phyloP scores from a whole-genome alignment of 2,113 vertebrate species.

The Sturnira hondurensis region DNA sequence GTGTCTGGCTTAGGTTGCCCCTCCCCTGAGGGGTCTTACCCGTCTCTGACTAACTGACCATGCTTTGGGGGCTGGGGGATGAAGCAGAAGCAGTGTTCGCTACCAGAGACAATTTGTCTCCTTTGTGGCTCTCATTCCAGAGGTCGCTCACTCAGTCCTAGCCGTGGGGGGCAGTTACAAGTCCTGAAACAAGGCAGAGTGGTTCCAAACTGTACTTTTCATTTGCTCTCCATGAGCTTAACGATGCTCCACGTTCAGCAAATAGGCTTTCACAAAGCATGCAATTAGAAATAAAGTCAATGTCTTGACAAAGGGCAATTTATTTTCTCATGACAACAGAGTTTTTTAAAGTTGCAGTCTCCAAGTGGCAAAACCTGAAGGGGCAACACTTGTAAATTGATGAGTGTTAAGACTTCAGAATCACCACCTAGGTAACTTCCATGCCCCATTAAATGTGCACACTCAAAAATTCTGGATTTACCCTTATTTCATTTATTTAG shows the following conservation, averaged over 20 bases:
- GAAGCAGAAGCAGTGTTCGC: too few species aligned
- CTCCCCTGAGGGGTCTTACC: too few species aligned
- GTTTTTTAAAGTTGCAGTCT: background rate
- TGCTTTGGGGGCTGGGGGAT: too few species aligned
- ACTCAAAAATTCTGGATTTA: conserved; percentile 41
- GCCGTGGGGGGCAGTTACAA: too few species aligned
- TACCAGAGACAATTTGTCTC: too few species aligned
- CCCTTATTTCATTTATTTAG: conserved; percentile 55
- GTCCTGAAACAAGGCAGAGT: too few species aligned
- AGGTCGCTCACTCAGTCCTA: too few species aligned
- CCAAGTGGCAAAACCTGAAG: background rate
- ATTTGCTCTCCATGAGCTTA: background rate
- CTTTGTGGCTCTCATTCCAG: too few species aligned
- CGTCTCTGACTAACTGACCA: too few species aligned
- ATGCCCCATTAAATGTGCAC: conserved; percentile 51
- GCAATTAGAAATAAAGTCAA: background rate
- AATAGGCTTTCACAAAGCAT: background rate
- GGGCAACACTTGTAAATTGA: background rate
- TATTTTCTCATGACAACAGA: background rate
- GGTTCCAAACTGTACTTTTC: conserved; percentile 13
- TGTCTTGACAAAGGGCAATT: background rate
- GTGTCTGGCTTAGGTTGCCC: too few species aligned
- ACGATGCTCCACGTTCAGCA: background rate
- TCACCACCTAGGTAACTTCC: conserved; percentile 40
- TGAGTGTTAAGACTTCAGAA: conserved; percentile 39